Percentiles rank a stretch among this genome's conserved stretches.
phyloP scores from a whole-genome alignment of 37 sponge, comb jelly and placozoan species.

The Agelas oroides region DNA sequence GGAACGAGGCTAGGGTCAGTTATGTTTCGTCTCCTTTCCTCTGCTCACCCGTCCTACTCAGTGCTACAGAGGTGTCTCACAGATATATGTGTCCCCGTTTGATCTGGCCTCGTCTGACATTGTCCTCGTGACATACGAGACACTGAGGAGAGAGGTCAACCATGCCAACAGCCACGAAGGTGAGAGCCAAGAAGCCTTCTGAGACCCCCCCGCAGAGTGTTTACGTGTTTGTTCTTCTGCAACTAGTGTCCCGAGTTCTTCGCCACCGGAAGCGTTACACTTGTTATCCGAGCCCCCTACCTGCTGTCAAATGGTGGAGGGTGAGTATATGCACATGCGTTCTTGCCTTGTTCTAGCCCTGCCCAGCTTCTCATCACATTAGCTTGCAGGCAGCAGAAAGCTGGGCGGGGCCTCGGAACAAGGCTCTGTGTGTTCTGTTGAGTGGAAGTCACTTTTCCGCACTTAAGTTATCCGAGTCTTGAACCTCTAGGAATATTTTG shows the following conservation, averaged over 20 bases:
- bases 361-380: no score
- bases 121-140: constrained; percentile 80
- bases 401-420: no score
- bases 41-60: constrained; percentile 10
- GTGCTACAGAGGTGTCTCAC: constrained; percentile 65
- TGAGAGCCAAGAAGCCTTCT: no score
- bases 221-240: neutral
- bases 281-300: constrained; percentile 73
- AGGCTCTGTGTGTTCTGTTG: no score
- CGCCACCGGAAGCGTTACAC: constrained; percentile 66
- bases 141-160: constrained; percentile 69
- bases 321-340: constrained; percentile 28
- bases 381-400: no score
- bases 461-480: no score
- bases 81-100: constrained; percentile 60
- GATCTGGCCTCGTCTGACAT: constrained; percentile 69
- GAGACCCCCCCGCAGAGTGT: neutral
- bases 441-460: no score
- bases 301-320: constrained; percentile 89
- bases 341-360: no score
- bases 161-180: constrained; percentile 56
- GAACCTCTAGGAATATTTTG: no score
- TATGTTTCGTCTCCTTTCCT: neutral
- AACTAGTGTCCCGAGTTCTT: constrained; percentile 11
- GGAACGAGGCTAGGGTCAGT: no score